Conservation (phyloP, 23 tunicate species). For the Aplidium turbinatum region DNA sequence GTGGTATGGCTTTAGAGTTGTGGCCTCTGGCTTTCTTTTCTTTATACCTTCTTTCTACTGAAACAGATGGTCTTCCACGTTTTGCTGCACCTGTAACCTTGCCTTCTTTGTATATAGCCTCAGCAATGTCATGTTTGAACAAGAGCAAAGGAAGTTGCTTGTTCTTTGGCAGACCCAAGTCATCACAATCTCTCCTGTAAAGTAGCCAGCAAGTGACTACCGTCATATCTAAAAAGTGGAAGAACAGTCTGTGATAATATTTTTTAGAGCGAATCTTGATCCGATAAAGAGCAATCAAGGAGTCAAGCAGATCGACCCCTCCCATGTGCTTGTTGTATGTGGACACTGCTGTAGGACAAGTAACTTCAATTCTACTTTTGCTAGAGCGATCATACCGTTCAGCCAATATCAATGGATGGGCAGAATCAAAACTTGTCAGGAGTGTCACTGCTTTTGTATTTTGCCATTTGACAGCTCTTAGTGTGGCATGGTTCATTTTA, state of each 20-base stretch:
- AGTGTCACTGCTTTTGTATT: slow-evolving; percentile 1
- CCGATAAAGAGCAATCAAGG: background rate
- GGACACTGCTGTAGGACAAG: background rate
- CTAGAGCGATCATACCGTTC: background rate
- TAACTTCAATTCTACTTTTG: background rate
- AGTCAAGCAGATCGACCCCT: slow-evolving; percentile 12
- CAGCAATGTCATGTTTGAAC: background rate
- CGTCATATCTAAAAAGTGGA: background rate
- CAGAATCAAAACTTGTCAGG: slow-evolving; percentile 4
- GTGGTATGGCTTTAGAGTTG: slow-evolving; percentile 11
- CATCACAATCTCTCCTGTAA: slow-evolving; percentile 7
- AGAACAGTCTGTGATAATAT: background rate
- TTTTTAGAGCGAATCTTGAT: slow-evolving; percentile 9
- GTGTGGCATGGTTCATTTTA: background rate
- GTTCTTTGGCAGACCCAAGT: background rate
- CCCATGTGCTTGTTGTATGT: too few relatives aligned
- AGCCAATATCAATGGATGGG: background rate
- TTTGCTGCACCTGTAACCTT: background rate
- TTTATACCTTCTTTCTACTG: background rate
- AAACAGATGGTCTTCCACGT: background rate
- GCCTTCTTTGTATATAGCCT: background rate
- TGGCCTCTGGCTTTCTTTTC: slow-evolving; percentile 12
- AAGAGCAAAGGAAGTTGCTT: background rate
- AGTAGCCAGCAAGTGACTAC: slow-evolving; percentile 4
- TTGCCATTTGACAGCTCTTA: slow-evolving; percentile 1